Evolutionary conservation across 2,113 vertebrate species (phyloP), one percentile per base, ranked within the genome.

Genomic region (Vireo altiloquus): DNA sequence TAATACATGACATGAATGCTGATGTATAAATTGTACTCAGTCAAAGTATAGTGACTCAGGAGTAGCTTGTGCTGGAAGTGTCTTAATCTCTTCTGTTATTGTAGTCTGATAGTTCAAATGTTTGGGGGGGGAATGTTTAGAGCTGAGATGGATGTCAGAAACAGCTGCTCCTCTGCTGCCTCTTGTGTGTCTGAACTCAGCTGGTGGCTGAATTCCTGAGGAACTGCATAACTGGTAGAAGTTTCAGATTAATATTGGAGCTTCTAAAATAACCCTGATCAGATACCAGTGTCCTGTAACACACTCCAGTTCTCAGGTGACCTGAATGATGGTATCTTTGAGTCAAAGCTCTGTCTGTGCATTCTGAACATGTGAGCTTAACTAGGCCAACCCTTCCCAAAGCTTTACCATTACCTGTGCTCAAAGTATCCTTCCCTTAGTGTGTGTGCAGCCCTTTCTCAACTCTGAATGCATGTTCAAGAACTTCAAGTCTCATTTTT

Each of bases 381-480:
- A 63, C 21, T 28, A 71, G 46, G 49, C 53, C 50, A 89, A 0
- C 23, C 3, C 24, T 68, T 80, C 27, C 49, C 60, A 40, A 20
- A 76, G 50, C 68, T 57, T 47, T 37, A 4, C n/a, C 14, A 2
- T 22, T 59, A n/a, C 10, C 50, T 53, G 39, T 66, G 33, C 19
- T 19, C 63, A 2, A 10, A 56, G 15, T 17, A 2, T 11, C 42
- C 14, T 35, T 13, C 71, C 37, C 30, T 81, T 13, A 3, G 7
- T 7, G 28, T 4, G 8, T 12, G 3, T 44, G 18, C 35, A 89
- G 37, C 52, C 53, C n/a, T 74, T 1, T 0, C 63, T 66, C 4
- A 2, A 9, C 54, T 54, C 31, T 3, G 20, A 54, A 9, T 19
- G 2, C 6, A 0, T 1, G 0, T 42, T 22, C 17, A 37, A 50